Base-by-base conservation (phyloP, 2,888 invertebrate species). In the Quadroppia sp. region DNA sequence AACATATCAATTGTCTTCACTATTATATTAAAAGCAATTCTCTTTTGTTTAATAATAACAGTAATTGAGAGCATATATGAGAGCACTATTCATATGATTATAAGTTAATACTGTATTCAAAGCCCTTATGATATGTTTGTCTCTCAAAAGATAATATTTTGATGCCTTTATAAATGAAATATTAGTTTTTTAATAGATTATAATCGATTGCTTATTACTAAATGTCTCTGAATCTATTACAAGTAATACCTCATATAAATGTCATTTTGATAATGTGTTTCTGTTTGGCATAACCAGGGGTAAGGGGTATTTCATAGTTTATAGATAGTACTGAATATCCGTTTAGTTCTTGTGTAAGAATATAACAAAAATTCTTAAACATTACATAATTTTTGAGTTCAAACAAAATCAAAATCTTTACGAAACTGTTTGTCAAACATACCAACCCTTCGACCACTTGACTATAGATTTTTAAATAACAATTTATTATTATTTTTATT, bases 111-210 rank as follows among this genome's bases (percentile, higher is more conserved):
- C 2, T 7, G 20, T 36, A 50, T 50, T 50, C 50, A 36, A 50
- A 20, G 50, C 50, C 50, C 50, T 50, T 50, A 50, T 56, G 56
- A 56, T 56, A 56, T 56, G 28, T 56, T 30, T 56, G 56, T 56
- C 17, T 56, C 56, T 30, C 56, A 28, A 56, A 1, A 56, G 30
- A 56, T 56, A 56, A 56, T 56, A 30, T 56, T 56, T 56, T 56
- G 23, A 56, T 56, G 28, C 56, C 56, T 28, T 17, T 48, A 48
- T 50, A 50, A 50, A 50, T 50, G 50, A 17, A 50, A 50, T 50
- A 50, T 50, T 50, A 50, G 50, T 50, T 50, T 50, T 50, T 50
- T 50, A 50, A 50, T 50, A 45, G 20, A 50, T 50, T 50, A 17
- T 7, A 50, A 50, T 53, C 53, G 20, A 53, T 53, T 13, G 48